These are phyloP conservation scores for Nomada flava DNA, from an alignment of 2,888 invertebrate genomes.

Conservation along the genomic window DNA sequence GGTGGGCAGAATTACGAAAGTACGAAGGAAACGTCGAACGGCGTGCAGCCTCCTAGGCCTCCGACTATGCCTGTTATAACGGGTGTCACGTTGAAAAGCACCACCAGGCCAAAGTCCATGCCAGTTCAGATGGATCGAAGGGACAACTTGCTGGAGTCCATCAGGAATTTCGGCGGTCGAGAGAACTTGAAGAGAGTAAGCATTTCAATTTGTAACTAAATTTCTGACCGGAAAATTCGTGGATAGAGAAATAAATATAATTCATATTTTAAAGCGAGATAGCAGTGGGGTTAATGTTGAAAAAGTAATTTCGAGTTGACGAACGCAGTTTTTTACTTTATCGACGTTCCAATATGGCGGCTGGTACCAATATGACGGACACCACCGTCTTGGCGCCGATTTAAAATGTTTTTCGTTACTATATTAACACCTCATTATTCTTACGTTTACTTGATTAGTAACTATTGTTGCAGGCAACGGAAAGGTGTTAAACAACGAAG, in stretches of 20 bases:
- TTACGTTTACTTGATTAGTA: slow-evolving; percentile 13
- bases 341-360: too few relatives aligned
- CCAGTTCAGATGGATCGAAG: slow-evolving; percentile 85
- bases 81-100: slow-evolving; percentile 80
- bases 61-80: slow-evolving; percentile 82
- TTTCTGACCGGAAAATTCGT: too few relatives aligned
- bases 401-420: too few relatives aligned
- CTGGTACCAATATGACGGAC: too few relatives aligned
- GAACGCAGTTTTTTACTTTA: too few relatives aligned
- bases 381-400: too few relatives aligned
- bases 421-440: neutral
- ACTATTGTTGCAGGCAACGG: slow-evolving; percentile 55
- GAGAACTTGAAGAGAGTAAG: slow-evolving; percentile 78
- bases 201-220: slow-evolving; percentile 18
- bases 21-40: slow-evolving; percentile 16
- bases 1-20: slow-evolving; percentile 40
- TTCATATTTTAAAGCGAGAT: neutral
- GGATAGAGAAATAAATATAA: neutral
- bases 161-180: slow-evolving; percentile 88
- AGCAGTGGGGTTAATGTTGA: neutral
- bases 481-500: slow-evolving; percentile 32
- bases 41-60: slow-evolving; percentile 67
- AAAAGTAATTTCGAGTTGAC: neutral
- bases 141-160: slow-evolving; percentile 89
- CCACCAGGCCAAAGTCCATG: slow-evolving; percentile 75